Evolutionary conservation across 2,113 vertebrate genomes (phyloP).

Genomic region (Burhinus oedicnemus): DNA sequence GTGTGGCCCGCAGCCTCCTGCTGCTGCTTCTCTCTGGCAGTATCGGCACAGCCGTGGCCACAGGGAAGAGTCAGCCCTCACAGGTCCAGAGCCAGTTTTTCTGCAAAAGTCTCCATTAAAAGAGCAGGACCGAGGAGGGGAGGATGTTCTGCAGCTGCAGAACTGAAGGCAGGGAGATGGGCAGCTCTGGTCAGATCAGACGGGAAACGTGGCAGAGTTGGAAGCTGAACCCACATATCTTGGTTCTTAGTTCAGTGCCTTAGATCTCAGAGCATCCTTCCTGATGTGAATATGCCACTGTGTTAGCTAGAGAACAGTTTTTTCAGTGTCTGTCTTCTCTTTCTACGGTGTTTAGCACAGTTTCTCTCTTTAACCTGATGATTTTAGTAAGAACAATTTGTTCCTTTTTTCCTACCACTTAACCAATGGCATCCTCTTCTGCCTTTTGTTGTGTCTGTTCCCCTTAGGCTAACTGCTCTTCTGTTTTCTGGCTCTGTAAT

Average conservation of each 20-base stretch:
- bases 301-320: not conserved
- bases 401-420: not conserved
- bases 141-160: not conserved
- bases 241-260: not conserved
- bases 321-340: not conserved
- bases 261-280: not conserved
- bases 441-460: not conserved
- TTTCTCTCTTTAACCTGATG: not conserved
- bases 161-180: not conserved
- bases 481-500: not conserved
- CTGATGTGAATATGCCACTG: not conserved
- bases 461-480: not conserved
- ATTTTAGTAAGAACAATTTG: not conserved
- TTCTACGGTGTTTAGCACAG: not conserved
- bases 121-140: not conserved
- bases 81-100: not conserved
- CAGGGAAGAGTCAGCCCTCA: not conserved
- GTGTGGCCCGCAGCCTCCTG: not conserved
- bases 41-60: rapidly evolving
- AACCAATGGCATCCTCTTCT: not conserved
- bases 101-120: not conserved
- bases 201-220: not conserved
- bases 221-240: not conserved
- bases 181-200: not conserved
- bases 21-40: not conserved